Conservation (phyloP, 1,140 invertebrate species). For the Orius insidiosus region DNA sequence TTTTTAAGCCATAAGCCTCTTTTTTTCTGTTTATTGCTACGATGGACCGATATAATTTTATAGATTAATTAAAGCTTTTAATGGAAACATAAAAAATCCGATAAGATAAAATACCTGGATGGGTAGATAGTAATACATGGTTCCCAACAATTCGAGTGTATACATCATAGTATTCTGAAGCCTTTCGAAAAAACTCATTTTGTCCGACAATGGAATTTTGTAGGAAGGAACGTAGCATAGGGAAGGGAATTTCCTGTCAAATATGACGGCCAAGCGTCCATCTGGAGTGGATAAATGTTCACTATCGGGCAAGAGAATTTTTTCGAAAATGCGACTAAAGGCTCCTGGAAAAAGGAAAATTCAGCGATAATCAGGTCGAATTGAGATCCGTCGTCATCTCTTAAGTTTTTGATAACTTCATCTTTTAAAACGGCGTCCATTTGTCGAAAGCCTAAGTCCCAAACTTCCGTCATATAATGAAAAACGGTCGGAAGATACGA, state of each 20-base stretch:
- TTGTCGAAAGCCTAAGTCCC: too few relatives aligned
- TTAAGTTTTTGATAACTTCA: background rate
- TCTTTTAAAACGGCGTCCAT: too few relatives aligned
- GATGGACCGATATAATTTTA: too few relatives aligned
- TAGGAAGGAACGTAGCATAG: slow-evolving; percentile 33
- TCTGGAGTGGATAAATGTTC: background rate
- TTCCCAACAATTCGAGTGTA: background rate
- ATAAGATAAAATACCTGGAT: slow-evolving; percentile 6
- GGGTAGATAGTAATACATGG: slow-evolving; percentile 8
- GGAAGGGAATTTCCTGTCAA: background rate
- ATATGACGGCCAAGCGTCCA: slow-evolving; percentile 2
- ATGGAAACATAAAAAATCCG: too few relatives aligned
- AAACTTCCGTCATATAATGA: too few relatives aligned
- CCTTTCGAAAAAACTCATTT: slow-evolving; percentile 35
- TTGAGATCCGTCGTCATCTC: background rate
- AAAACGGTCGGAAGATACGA: too few relatives aligned
- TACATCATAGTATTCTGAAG: slow-evolving; percentile 27
- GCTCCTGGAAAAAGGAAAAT: slow-evolving; percentile 23
- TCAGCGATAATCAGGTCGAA: slow-evolving; percentile 24
- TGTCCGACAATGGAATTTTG: slow-evolving; percentile 28
- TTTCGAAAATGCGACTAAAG: slow-evolving; percentile 21
- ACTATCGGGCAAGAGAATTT: slow-evolving; percentile 22
- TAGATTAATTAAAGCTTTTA: too few relatives aligned
- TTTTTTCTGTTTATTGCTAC: too few relatives aligned
- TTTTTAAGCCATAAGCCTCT: too few relatives aligned